Evolutionary conservation across 2,888 invertebrate species (phyloP), one percentile per base, ranked within the genome.

Genomic region (Listrodromus nycthemerus): DNA sequence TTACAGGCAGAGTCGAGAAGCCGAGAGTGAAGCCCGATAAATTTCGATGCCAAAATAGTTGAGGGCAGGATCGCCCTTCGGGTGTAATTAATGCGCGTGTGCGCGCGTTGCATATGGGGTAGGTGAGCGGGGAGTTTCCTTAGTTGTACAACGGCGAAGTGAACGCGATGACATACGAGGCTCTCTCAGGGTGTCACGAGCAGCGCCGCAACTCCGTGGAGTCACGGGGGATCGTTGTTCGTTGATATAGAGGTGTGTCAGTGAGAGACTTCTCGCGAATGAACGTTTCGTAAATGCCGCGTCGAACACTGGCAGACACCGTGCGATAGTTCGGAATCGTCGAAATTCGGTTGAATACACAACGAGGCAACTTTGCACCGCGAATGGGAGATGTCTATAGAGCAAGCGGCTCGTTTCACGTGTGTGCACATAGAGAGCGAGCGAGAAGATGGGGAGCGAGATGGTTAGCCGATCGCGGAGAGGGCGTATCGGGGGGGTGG

Each of bases 331-430:
- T 70, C 10, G 58, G 50, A 82, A 71, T 82, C 37, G 66, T 66
- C 55, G 81, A 77, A 82, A 82, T 71, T 82, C 71, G 58, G 37
- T 71, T 24, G 66, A 77, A 66, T 58, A 77, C 48, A 69, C 73
- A 70, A 78, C 77, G 74, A 86, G 71, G 61, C 81, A 85, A 88
- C 70, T 83, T 88, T 85, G 83, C 84, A 83, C 84, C 80, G 71
- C 82, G 48, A 37, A 75, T 69, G 67, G 52, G 33, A 41, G 37
- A 63, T 41, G 24, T 24, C 10, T 19, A 41, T 8, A n/a, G 66
- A 48, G 69, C 63, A 76, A 76, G 50, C 41, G 70, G 58, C 77
- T 81, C 69, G 66, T 74, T 78, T 63, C 45, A 21, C 41, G 19
- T 65, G 3, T 37, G 19, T 63, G 13, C 50, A n/a, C 16, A 73